Base-by-base conservation (phyloP, 2,888 invertebrate genomes). In the Chaetoderma sp. region DNA sequence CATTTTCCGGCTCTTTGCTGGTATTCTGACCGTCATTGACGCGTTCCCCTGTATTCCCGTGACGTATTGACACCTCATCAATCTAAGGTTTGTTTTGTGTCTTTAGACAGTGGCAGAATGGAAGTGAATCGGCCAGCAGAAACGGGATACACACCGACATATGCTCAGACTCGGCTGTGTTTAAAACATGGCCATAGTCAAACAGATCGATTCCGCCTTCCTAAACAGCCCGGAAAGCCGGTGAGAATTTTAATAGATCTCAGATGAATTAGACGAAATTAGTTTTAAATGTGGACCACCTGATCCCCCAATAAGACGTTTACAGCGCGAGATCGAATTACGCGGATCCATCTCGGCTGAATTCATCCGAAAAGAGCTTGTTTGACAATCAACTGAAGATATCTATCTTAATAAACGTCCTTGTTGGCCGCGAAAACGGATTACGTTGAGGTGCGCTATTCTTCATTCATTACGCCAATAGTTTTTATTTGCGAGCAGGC, bases 251-350 rank as follows among this genome's bases (percentile, higher is more conserved):
- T 52, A 52, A 52, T 52, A 52, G 52, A 52, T 52, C 52, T 52
- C 52, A 28, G 66, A 30, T 36, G 59, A 63, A 66, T 58, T 58
- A 54, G 32, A 59, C 45, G 45, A 54, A 59, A 66, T 66, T 62
- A 62, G 39, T 52, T 47, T 47, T 58, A 49, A 56, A 55, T 52
- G 50, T 39, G 50, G 30, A 36, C 47, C 60, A 60, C 60, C 60
- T 60, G 63, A 55, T 47, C 59, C 56, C 25, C 30, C 52, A 44
- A 49, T 55, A 30, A 52, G 52, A 32, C 52, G 52, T 52, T 52
- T 52, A 30, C 52, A 18, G 32, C 18, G 16, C 28, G 52, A 28
- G 28, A 52, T 52, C 52, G 52, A 23, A 52, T 52, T 52, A 52
- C 32, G 13, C 13, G 52, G 21, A 16, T 28, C 28, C 52, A 52